Conservation (phyloP, 2,113 vertebrate genomes). For the Illadopsis cleaveri region DNA sequence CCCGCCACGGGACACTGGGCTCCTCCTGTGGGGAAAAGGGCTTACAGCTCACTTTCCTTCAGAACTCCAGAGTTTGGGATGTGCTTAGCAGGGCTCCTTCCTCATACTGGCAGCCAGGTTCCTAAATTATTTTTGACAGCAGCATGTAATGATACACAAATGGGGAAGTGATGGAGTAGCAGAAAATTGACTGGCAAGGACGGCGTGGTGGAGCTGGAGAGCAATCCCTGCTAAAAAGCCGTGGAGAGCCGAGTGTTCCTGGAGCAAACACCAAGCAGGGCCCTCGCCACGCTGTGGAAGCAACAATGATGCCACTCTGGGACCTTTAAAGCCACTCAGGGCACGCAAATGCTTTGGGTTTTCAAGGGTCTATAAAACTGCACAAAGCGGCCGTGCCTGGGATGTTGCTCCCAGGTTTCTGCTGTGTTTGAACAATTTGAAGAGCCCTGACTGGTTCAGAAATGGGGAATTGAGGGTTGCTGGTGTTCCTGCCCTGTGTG, state of each 20-base stretch:
- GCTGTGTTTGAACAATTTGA: background rate
- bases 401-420: background rate
- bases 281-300: background rate
- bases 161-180: slow-evolving; percentile 60
- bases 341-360: background rate
- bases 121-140: slow-evolving; percentile 64
- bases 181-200: slow-evolving; percentile 63
- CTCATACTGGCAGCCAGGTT: slow-evolving; percentile 32
- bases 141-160: slow-evolving; percentile 22
- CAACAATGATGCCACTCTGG: background rate
- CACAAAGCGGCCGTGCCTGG: accelerated
- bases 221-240: background rate
- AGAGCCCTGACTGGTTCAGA: background rate
- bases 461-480: background rate
- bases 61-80: background rate
- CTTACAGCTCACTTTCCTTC: background rate
- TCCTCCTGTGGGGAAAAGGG: background rate
- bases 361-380: background rate
- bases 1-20: background rate
- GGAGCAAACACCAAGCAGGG: background rate
- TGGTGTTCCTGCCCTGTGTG: accelerated
- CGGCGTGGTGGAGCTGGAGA: background rate
- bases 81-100: slow-evolving; percentile 15
- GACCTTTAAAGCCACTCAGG: background rate
- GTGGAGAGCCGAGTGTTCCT: background rate